Percentiles rank a stretch among this genome's conserved stretches.
phyloP scores from a whole-genome alignment of 2,888 invertebrate genomes.

The Drosophila anomalata region DNA sequence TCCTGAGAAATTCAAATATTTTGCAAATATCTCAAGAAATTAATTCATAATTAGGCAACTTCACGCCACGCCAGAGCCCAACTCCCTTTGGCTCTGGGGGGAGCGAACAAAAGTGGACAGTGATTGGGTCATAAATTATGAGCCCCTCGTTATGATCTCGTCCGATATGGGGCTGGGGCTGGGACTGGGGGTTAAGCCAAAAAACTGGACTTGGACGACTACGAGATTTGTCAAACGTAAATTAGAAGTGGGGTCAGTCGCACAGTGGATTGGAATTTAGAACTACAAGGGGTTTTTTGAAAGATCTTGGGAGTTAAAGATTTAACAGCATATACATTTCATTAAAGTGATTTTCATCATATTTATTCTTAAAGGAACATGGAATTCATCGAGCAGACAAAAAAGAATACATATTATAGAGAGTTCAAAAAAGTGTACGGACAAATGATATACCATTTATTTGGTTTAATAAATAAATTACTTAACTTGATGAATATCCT shows the following conservation, averaged over 20 bases:
- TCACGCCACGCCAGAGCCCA: constrained; percentile 48
- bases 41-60: constrained; percentile 65
- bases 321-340: too few species aligned
- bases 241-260: constrained; percentile 41
- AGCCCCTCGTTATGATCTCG: constrained; percentile 13
- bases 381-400: too few species aligned
- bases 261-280: constrained; percentile 14
- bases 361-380: not conserved
- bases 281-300: not conserved
- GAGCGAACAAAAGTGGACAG: constrained; percentile 51
- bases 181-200: constrained; percentile 9
- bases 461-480: not conserved
- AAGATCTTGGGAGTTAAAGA: not conserved
- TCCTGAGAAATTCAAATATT: constrained; percentile 46
- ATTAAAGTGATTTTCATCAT: not conserved
- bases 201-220: constrained; percentile 20
- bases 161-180: constrained; percentile 16
- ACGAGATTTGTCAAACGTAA: constrained; percentile 47
- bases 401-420: too few species aligned
- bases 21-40: constrained; percentile 57
- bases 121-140: constrained; percentile 64
- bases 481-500: too few species aligned
- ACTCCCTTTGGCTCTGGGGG: constrained; percentile 12
- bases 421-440: too few species aligned
- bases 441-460: too few species aligned